Conservation (phyloP, 2,888 invertebrate species). For the Orchestes rusci region DNA sequence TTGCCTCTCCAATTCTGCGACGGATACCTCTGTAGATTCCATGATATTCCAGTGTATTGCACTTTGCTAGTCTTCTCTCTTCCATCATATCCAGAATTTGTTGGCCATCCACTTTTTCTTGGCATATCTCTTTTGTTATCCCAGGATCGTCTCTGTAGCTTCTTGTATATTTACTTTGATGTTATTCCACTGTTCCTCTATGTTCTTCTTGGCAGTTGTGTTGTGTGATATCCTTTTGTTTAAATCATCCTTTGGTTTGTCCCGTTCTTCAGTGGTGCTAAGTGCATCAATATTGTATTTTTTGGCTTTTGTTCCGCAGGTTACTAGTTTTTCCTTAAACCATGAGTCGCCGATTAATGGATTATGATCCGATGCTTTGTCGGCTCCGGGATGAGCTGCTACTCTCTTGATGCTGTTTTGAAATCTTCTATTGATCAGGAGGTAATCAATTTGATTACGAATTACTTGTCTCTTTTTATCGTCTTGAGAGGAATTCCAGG, state of each 20-base stretch:
- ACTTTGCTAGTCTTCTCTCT: too few relatives aligned
- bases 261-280: background rate
- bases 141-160: too few relatives aligned
- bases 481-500: constrained; percentile 13
- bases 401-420: too few relatives aligned
- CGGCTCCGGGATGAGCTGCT: too few relatives aligned
- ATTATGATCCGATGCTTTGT: background rate
- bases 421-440: constrained; percentile 15
- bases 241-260: background rate
- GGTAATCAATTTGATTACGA: constrained; percentile 18
- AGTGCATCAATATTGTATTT: too few relatives aligned
- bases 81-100: background rate
- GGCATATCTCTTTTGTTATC: background rate
- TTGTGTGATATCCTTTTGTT: background rate
- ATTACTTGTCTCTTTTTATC: background rate
- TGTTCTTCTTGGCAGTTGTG: background rate
- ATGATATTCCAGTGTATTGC: too few relatives aligned
- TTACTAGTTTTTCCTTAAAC: background rate
- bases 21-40: too few relatives aligned
- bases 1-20: too few relatives aligned
- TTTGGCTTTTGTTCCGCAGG: background rate
- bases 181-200: background rate
- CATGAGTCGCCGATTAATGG: background rate
- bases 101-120: background rate
- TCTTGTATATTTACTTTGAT: too few relatives aligned